A percentile compares a stretch with the other conserved stretches of the same genome.
Conservation (phyloP, 2,888 invertebrate species). For the Hipparchia semele region DNA sequence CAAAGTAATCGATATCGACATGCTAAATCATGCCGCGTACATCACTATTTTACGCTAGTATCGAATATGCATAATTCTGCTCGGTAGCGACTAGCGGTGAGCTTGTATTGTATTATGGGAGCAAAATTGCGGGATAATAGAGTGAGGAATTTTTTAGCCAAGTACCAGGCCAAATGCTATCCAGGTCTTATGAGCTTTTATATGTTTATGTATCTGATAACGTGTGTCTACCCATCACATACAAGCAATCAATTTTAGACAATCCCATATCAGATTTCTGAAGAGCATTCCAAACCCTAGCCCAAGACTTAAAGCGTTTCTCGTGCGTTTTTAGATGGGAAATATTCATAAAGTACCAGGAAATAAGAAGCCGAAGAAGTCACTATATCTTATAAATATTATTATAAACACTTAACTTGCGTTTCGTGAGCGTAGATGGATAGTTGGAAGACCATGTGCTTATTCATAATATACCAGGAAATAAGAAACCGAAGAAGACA, state of each 20-base stretch:
- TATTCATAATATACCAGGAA: background rate
- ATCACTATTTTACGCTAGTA: constrained; percentile 52
- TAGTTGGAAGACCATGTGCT: too few species aligned
- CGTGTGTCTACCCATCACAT: too few species aligned
- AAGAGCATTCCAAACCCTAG: too few species aligned
- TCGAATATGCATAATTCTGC: constrained; percentile 26
- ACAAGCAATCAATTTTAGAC: too few species aligned
- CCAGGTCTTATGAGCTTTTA: background rate
- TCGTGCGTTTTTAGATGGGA: too few species aligned
- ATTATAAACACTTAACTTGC: background rate
- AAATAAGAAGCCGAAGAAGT: background rate
- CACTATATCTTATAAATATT: background rate
- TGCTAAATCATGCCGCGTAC: constrained; percentile 52
- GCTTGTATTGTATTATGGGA: constrained; percentile 9
- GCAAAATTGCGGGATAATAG: constrained; percentile 7
- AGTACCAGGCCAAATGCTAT: background rate
- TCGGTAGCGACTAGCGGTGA: background rate
- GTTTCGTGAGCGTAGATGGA: too few species aligned
- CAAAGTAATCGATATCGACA: constrained; percentile 69
- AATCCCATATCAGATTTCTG: too few species aligned
- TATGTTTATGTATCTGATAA: background rate
- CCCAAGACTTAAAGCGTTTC: too few species aligned
- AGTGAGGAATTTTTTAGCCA: background rate
- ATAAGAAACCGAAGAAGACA: constrained; percentile 6
- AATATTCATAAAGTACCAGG: background rate